Conservation (phyloP, 1,140 invertebrate species). For the Bombus soroeensis region DNA sequence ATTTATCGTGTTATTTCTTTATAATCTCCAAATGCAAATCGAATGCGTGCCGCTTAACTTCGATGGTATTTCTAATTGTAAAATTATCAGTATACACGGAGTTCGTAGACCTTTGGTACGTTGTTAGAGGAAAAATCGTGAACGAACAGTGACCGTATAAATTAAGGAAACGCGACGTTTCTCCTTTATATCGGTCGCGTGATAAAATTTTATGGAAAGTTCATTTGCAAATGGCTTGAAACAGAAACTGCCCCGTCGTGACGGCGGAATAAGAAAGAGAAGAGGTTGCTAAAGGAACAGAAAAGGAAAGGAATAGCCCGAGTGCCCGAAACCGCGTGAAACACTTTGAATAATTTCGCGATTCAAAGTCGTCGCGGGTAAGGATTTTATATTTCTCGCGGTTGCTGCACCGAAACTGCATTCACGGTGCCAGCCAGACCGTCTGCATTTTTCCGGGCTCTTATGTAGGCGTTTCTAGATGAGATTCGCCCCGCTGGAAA, state of each 20-base stretch:
- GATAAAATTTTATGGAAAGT: constrained; percentile 67
- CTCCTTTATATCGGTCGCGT: constrained; percentile 39
- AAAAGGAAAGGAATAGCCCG: constrained; percentile 32
- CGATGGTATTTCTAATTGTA: constrained; percentile 9
- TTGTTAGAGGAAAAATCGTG: constrained; percentile 1
- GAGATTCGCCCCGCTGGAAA: constrained; percentile 30
- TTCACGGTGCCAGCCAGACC: constrained; percentile 77
- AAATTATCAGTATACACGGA: neutral
- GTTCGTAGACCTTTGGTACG: too few species aligned
- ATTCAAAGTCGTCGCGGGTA: constrained; percentile 78
- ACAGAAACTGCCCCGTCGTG: constrained; percentile 38
- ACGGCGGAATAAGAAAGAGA: constrained; percentile 56
- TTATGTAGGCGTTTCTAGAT: constrained; percentile 40
- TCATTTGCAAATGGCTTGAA: constrained; percentile 55
- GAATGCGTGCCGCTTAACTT: neutral
- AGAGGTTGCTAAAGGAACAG: constrained; percentile 6
- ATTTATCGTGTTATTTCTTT: too few species aligned
- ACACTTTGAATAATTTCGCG: constrained; percentile 81
- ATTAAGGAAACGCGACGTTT: constrained; percentile 38
- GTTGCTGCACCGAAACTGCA: constrained; percentile 76
- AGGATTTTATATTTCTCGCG: constrained; percentile 80
- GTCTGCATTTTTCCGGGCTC: constrained; percentile 66
- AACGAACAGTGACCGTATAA: constrained; percentile 19
- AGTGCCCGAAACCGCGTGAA: constrained; percentile 76
- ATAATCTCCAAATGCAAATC: constrained; percentile 7